Evolutionary conservation across 2,888 invertebrate species (phyloP), one percentile per base, ranked within the genome.

Genomic region (Gibbula magus): DNA sequence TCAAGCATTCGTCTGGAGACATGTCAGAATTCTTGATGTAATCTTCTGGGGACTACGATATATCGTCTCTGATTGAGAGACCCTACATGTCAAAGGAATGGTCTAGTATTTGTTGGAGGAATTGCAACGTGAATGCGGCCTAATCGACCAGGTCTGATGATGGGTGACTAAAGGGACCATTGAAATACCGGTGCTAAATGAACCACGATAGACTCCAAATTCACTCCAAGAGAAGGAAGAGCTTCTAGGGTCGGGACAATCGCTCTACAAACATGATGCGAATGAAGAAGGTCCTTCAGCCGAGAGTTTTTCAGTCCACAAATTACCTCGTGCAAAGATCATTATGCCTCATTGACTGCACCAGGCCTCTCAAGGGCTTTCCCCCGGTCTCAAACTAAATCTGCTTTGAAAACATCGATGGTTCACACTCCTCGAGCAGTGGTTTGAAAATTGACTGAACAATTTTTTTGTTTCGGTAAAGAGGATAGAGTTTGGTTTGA

Each of bases 101-200:
- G 35, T 70, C 8, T 32, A 70, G 39, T 70, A 29, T 70, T 70
- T 70, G 70, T 70, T 35, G 39, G 70, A 39, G 70, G 20, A 70
- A 70, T 70, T 70, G 70, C n/a, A 70, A 70, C 35, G 70, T 70
- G 70, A 70, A 70, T 70, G 39, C 32, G 29, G 20, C 32, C 70
- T 70, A 70, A 70, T 70, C 70, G 70, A 70, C 70, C 70, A 16
- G 39, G 35, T 13, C 70, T 70, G 16, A 35, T 35, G 70, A 70
- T 70, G 70, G 70, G 70, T 70, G 70, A 35, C 70, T 70, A 70
- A 70, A 70, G 70, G 35, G 70, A 39, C 70, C 70, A 70, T 70
- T 32, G 35, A 70, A 70, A 5, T 70, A 35, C 35, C 39, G 35
- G 32, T 32, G 20, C 70, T 70, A 70, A 70, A 70, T 39, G 70